phyloP scores from a whole-genome alignment of 2,113 vertebrate genomes.

The Origma solitaria region DNA sequence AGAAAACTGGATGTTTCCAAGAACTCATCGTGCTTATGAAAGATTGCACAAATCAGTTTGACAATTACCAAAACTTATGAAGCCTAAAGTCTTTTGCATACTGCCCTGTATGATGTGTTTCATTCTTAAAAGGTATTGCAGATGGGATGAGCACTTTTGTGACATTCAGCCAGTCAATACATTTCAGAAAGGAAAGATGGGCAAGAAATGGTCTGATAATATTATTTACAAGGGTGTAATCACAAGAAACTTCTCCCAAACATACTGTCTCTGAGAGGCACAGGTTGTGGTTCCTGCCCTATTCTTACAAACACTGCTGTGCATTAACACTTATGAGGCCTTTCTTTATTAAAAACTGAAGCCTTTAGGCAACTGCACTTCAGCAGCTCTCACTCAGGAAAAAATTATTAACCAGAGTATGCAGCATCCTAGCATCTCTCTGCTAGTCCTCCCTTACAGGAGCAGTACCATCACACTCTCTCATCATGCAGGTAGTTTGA shows the following conservation, averaged over 20 bases:
- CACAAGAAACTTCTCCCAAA: background rate
- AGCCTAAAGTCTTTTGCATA: background rate
- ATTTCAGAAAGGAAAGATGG: background rate
- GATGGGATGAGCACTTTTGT: background rate
- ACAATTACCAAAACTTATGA: background rate
- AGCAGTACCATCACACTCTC: background rate
- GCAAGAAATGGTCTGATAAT: background rate
- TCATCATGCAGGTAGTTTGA: background rate
- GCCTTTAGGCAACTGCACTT: background rate
- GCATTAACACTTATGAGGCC: background rate
- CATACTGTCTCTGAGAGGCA: background rate
- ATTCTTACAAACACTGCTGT: background rate
- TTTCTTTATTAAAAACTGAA: background rate
- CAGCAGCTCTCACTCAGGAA: background rate
- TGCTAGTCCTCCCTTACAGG: background rate
- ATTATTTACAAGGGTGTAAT: background rate
- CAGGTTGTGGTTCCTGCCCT: background rate
- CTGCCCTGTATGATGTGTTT: accelerated
- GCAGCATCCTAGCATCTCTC: background rate
- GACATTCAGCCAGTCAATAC: background rate
- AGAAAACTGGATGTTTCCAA: background rate
- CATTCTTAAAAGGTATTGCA: background rate
- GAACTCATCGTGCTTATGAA: background rate
- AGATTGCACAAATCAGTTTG: background rate
- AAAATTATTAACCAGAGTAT: background rate